Base-by-base conservation (phyloP, 2,888 invertebrate species). In the Craniophora ligustri region DNA sequence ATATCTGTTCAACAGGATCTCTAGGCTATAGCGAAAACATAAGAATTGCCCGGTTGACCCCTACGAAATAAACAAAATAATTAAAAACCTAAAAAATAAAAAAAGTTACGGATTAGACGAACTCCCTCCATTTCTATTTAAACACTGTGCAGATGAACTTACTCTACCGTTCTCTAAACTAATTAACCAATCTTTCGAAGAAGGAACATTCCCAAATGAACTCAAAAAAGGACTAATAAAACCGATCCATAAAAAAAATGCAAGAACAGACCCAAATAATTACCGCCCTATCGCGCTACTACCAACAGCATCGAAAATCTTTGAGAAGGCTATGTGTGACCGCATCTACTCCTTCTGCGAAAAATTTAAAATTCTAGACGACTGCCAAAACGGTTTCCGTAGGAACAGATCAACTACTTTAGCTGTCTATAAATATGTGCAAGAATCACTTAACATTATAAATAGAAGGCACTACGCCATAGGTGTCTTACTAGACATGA, bases 201-300 rank as follows among this genome's bases (percentile, higher is more conserved):
- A 28, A 28, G 11, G 4, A 2, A 28, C 28, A 5, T 28, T 28
- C 28, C 28, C 28, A 3, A 11, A 28, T 28, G 3, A 28, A 2
- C 28, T 28, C 2, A 28, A 28, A 5, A 28, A 28, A 28, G 7
- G 53, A 1, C 7, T 59, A n/a, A 38, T 61, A 23, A 61, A 54
- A n/a, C n/a, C n/a, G n/a, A n/a, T n/a, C n/a, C n/a, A n/a, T n/a
- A n/a, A n/a, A n/a, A n/a, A n/a, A n/a, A n/a, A n/a, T n/a, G n/a
- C n/a, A n/a, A n/a, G n/a, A n/a, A n/a, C n/a, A n/a, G n/a, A n/a
- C n/a, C n/a, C 54, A 0, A 63, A 31, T 10, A 60, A 51, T n/a
- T 67, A 62, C 28, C 45, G 66, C 8, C 61, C 66, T 7, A 61
- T 63, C 16, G 61, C 65, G 3, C 41, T 57, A 11, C 16, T 60